These are phyloP conservation scores for Hydropsyche betteni DNA, from an alignment of 2,888 invertebrate genomes.

Conservation along the genomic window DNA sequence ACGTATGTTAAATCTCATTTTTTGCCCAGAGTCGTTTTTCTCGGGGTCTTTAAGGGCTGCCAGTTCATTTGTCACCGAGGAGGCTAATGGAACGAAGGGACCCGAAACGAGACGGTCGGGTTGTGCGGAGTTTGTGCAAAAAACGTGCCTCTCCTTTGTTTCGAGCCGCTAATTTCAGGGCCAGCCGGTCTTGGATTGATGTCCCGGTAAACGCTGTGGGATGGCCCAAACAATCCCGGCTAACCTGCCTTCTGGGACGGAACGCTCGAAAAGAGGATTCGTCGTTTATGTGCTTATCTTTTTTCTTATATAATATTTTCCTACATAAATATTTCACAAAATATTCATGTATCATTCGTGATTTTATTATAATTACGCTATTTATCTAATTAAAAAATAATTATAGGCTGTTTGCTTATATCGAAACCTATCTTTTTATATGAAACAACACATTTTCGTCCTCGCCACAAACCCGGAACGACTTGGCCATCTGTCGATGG, in stretches of 20 bases:
- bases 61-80: slow-evolving; percentile 43
- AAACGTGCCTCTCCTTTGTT: slow-evolving; percentile 34
- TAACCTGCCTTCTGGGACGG: slow-evolving; percentile 37
- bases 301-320: too few species aligned
- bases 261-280: background rate
- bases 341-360: too few species aligned
- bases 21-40: slow-evolving; percentile 1
- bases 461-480: too few species aligned
- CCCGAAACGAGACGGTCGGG: slow-evolving; percentile 11
- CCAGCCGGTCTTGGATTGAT: slow-evolving; percentile 29
- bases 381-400: too few species aligned
- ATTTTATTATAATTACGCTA: too few species aligned
- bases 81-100: slow-evolving; percentile 38
- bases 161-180: slow-evolving; percentile 31
- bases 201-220: slow-evolving; percentile 41
- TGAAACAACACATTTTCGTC: too few species aligned
- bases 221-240: slow-evolving; percentile 38
- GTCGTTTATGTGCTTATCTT: too few species aligned
- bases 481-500: too few species aligned
- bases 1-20: slow-evolving; percentile 29
- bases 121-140: background rate
- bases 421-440: too few species aligned
- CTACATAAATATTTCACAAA: too few species aligned
- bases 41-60: slow-evolving; percentile 33
- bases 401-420: too few species aligned